These are phyloP conservation scores for Oligia strigilis DNA, from an alignment of 2,888 invertebrate species.

Conservation along the genomic window DNA sequence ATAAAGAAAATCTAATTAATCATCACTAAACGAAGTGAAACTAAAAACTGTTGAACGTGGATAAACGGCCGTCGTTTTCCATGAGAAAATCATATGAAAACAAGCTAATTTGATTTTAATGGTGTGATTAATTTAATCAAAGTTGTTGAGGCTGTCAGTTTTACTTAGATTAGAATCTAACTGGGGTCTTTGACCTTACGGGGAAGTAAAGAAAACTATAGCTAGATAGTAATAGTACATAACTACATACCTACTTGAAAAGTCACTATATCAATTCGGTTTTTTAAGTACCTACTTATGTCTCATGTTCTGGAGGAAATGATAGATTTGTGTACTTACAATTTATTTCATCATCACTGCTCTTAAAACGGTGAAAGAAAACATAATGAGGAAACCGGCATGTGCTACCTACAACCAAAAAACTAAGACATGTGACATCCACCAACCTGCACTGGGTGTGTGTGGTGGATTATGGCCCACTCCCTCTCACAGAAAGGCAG, in stretches of 20 bases:
- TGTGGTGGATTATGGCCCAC: not conserved
- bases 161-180: conserved; percentile 6
- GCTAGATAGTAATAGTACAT: not conserved
- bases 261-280: no score
- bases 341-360: no score
- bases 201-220: not conserved
- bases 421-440: not conserved
- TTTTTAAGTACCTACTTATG: no score
- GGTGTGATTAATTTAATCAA: conserved; percentile 41
- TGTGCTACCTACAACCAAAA: not conserved
- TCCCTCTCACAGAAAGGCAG: no score
- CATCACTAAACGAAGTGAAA: conserved; percentile 51
- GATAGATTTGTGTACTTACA: not conserved
- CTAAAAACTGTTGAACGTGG: conserved; percentile 51
- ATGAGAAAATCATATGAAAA: conserved; percentile 58
- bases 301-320: not conserved
- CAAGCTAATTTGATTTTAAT: conserved; percentile 51
- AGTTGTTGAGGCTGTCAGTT: conserved; percentile 17
- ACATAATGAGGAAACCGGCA: not conserved
- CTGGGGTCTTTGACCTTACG: not conserved
- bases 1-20: conserved; percentile 55
- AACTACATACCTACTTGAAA: no score
- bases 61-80: conserved; percentile 54
- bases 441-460: not conserved
- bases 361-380: not conserved